Evolutionary conservation across 2,888 invertebrate species (phyloP).

Genomic region (Ennomos erosarius): DNA sequence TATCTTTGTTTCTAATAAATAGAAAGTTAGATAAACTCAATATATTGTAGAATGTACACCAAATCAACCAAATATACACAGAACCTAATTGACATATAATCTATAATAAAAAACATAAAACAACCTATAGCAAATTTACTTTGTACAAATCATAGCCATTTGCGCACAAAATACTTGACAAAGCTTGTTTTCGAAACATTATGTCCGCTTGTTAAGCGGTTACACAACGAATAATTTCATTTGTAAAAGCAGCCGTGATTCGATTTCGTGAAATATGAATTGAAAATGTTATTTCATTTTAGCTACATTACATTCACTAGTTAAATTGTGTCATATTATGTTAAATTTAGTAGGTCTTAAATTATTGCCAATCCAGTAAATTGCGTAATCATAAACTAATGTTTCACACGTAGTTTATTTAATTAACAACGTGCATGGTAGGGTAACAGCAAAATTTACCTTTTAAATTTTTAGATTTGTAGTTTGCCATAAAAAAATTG

Average conservation of each 20-base stretch:
- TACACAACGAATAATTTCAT: conserved; percentile 23
- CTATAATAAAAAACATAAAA: neutral
- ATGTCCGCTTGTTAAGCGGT: conserved; percentile 18
- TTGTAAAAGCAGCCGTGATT: conserved; percentile 17
- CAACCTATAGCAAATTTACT: neutral
- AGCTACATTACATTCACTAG: conserved; percentile 5
- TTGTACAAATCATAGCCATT: conserved; percentile 6
- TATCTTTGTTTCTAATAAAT: no score
- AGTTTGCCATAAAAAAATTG: no score
- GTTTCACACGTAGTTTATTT: no score
- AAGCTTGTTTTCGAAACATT: conserved; percentile 23
- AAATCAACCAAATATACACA: no score
- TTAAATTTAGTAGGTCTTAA: neutral
- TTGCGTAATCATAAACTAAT: no score
- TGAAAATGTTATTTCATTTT: conserved; percentile 9
- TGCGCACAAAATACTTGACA: conserved; percentile 19
- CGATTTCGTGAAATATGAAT: conserved; percentile 14
- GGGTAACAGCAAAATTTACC: no score
- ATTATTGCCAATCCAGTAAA: no score
- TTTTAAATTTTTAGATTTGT: no score
- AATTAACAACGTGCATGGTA: no score
- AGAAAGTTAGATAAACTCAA: no score
- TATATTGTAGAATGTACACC: no score
- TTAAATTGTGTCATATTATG: neutral
- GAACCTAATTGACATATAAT: no score